Percentiles rank a stretch among this genome's conserved stretches.
These are phyloP conservation scores for Turritopsis dohrnii DNA, from an alignment of 30 jellyfish, hydroid and myxozoan genomes.

Conservation along the genomic window DNA sequence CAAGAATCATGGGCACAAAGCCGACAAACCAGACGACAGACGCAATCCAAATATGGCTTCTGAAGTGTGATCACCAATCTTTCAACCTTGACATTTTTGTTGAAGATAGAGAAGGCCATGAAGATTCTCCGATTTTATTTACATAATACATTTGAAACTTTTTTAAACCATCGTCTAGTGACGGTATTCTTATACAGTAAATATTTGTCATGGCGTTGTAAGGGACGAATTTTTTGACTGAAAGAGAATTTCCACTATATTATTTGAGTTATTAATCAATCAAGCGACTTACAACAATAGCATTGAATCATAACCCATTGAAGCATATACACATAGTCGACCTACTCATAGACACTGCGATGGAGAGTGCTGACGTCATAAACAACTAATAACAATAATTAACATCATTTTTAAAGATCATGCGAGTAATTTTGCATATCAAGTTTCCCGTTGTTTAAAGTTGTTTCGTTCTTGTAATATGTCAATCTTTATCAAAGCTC, in stretches of 20 bases:
- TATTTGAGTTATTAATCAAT: too few relatives aligned
- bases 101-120: too few relatives aligned
- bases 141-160: too few relatives aligned
- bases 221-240: not conserved
- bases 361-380: not conserved
- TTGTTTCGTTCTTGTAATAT: not conserved
- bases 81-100: too few relatives aligned
- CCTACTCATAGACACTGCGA: too few relatives aligned
- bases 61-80: not conserved
- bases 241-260: too few relatives aligned
- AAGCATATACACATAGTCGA: too few relatives aligned
- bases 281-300: not conserved
- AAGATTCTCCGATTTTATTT: too few relatives aligned
- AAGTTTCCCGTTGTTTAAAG: not conserved
- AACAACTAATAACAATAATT: not conserved
- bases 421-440: not conserved
- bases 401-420: not conserved
- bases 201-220: not conserved
- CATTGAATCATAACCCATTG: not conserved
- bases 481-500: not conserved
- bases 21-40: constrained; percentile 50
- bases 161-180: too few relatives aligned
- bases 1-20: constrained; percentile 76
- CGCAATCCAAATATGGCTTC: constrained; percentile 85
- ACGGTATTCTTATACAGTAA: too few relatives aligned